Conservation (phyloP, 2,888 invertebrate species). For the Ornithoptera priamus region DNA sequence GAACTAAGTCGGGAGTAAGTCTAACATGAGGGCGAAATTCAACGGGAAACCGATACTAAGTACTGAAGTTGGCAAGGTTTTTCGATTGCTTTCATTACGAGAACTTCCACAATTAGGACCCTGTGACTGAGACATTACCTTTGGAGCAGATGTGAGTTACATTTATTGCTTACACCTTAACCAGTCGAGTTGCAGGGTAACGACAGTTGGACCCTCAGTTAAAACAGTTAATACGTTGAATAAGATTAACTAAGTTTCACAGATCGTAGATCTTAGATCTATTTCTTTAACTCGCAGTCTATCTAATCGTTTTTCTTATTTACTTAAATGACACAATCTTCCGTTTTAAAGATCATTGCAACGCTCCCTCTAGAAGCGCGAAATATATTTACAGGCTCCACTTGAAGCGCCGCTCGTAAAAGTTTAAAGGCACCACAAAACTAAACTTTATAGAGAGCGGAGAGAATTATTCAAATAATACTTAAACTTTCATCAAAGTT, state of each 20-base stretch:
- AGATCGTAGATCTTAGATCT: too few relatives aligned
- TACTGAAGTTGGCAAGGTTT: conserved; percentile 26
- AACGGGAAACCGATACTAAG: conserved; percentile 28
- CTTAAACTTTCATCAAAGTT: conserved; percentile 17
- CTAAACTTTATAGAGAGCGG: conserved; percentile 13
- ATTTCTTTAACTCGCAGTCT: background rate
- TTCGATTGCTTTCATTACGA: conserved; percentile 27
- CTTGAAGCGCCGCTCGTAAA: conserved; percentile 11
- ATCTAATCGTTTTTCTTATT: background rate
- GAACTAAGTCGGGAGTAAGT: conserved; percentile 14
- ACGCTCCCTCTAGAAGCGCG: conserved; percentile 3
- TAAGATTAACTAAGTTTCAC: too few relatives aligned
- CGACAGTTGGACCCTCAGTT: too few relatives aligned
- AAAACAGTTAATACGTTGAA: too few relatives aligned
- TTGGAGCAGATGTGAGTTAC: conserved; percentile 7
- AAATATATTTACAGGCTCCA: background rate
- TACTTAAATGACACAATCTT: background rate
- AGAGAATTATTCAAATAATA: conserved; percentile 23
- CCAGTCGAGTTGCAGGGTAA: background rate
- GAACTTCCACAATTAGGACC: conserved; percentile 26
- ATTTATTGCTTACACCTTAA: conserved; percentile 1
- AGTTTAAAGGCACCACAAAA: conserved; percentile 15
- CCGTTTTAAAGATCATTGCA: background rate
- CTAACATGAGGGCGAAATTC: conserved; percentile 15
- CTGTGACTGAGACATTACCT: conserved; percentile 18